Base-by-base conservation (phyloP, 2,888 invertebrate genomes). In the Nymphalis polychloros region DNA sequence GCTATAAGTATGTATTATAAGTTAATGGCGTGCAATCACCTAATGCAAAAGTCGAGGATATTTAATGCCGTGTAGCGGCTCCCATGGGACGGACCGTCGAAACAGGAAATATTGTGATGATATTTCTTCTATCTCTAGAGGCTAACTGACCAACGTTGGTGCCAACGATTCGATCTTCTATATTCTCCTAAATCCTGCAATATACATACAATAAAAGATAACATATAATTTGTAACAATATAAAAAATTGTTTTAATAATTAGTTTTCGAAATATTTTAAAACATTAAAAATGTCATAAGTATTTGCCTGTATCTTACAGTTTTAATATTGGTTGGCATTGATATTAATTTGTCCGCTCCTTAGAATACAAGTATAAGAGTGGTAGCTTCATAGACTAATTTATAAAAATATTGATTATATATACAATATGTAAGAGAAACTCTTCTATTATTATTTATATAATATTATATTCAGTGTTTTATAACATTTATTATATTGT, bases 1-100 rank as follows among this genome's bases (percentile, higher is more conserved):
- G 7, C 8, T 23, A 8, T n/a, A 41, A 13, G 8, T 46, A 20
- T 13, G 2, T 19, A 2, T 19, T 59, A 16, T 20, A 10, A 31
- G 46, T 35, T 17, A 8, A 19, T 27, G 48, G 27, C n/a, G 31
- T 31, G 27, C 49, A 61, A 61, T 61, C n/a, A 48, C 61, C 13
- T 61, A 61, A 61, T 61, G 49, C 17, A 49, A 47, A 31, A 31
- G 49, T 61, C 61, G n/a, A 61, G 49, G 5, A 5, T 61, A 8
- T 46, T 61, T 61, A 27, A 61, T 49, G 31, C n/a, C 49, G 27
- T 8, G 48, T 49, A 23, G 49, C 16, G 46, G 50, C 53, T 49
- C 61, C 31, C 49, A 7, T 7, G 59, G 46, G 59, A 16, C 16
- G 0, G 20, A 16, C 35, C 31, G 59, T 20, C 19, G 17, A 5